A percentile compares a stretch with the other conserved stretches of the same genome.
Evolutionary conservation across 2,888 invertebrate species (phyloP).

Genomic region (Automeris io): DNA sequence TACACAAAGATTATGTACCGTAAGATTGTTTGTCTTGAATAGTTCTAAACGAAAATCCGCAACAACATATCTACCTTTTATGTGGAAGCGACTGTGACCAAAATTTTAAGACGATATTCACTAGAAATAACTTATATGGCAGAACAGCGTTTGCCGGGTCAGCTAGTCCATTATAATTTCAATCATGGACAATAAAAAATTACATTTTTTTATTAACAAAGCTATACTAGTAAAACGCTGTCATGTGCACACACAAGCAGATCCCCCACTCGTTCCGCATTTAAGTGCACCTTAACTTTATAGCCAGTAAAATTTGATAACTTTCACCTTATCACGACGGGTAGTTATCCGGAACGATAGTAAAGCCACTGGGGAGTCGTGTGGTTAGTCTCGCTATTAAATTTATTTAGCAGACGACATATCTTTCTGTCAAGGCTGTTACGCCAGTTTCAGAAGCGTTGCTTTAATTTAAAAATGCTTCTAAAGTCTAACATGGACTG

Average conservation of each 20-base stretch:
- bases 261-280: constrained; percentile 10
- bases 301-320: constrained; percentile 25
- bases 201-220: background rate
- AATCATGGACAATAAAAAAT: background rate
- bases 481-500: no score
- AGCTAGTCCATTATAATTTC: background rate
- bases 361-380: constrained; percentile 3
- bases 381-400: background rate
- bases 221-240: background rate
- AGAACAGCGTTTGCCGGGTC: no score
- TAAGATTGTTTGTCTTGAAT: no score
- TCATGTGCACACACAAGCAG: background rate
- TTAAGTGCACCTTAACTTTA: constrained; percentile 25
- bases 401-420: constrained; percentile 1
- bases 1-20: no score
- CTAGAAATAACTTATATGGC: no score
- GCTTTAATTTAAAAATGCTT: no score
- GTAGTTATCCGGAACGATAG: background rate
- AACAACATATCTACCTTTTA: no score
- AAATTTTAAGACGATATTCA: no score
- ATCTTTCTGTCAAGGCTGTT: background rate
- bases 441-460: no score
- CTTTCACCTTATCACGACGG: constrained; percentile 16
- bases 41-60: no score
- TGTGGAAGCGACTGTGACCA: no score